phyloP scores from a whole-genome alignment of 1,140 invertebrate genomes.

The Zaprionus ornatus region DNA sequence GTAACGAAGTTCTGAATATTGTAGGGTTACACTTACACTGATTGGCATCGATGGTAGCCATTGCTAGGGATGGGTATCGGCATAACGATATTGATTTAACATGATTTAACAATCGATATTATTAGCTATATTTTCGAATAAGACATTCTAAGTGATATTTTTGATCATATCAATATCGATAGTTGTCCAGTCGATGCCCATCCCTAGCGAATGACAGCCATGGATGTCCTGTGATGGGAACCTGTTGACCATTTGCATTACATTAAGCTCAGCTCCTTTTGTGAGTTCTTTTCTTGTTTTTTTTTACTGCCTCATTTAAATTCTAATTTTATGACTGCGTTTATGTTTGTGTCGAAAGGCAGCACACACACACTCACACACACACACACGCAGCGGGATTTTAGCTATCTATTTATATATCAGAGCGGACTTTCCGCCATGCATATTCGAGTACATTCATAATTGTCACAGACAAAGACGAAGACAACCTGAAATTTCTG shows the following conservation, averaged over 20 bases:
- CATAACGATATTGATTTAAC: not conserved
- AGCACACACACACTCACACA: slow-evolving; percentile 12
- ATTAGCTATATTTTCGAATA: not conserved
- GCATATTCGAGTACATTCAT: slow-evolving; percentile 54
- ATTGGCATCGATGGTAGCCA: slow-evolving; percentile 61
- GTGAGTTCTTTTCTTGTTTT: slow-evolving; percentile 34
- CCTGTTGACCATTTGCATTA: slow-evolving; percentile 83
- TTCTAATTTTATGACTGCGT: slow-evolving; percentile 77
- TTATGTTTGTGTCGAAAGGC: slow-evolving; percentile 75
- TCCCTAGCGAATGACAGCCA: not conserved
- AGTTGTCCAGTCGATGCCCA: not conserved
- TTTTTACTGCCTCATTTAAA: slow-evolving; percentile 76
- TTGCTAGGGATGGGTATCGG: not conserved
- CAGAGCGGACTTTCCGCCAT: slow-evolving; percentile 43
- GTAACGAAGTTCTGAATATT: slow-evolving; percentile 30
- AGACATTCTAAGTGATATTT: too few relatives aligned
- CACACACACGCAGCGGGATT: slow-evolving; percentile 22
- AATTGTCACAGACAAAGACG: slow-evolving; percentile 42
- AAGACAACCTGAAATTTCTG: slow-evolving; percentile 27
- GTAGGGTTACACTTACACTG: slow-evolving; percentile 66
- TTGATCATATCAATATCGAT: not conserved
- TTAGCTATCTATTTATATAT: slow-evolving; percentile 58
- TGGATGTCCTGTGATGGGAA: slow-evolving; percentile 23
- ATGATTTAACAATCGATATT: not conserved
- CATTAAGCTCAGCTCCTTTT: slow-evolving; percentile 48